Conservation (phyloP, 1,140 invertebrate species). For the Leptinotarsa undecemlineata region DNA sequence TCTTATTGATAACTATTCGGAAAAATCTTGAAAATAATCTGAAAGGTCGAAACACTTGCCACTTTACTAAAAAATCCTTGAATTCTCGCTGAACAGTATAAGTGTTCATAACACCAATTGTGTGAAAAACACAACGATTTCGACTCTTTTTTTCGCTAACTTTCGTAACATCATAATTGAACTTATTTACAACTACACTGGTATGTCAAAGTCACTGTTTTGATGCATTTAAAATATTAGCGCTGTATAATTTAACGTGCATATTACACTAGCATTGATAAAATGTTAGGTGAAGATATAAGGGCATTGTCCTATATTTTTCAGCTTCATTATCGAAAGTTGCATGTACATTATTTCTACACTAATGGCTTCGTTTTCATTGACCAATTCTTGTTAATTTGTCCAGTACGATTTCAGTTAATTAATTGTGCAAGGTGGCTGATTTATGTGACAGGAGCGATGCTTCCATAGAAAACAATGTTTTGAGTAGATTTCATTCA, state of each 20-base stretch:
- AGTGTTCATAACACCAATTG: neutral
- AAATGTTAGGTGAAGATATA: constrained; percentile 1
- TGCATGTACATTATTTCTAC: neutral
- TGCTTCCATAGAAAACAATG: too few species aligned
- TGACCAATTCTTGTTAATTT: neutral
- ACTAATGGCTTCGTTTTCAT: neutral
- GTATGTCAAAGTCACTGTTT: neutral
- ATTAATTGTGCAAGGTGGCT: neutral
- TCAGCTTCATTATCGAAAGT: constrained; percentile 5
- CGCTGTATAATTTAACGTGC: neutral
- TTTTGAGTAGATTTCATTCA: too few species aligned
- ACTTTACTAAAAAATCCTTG: too few species aligned
- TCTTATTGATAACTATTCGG: too few species aligned
- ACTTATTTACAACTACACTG: neutral
- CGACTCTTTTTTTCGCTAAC: neutral
- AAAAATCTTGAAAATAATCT: too few species aligned
- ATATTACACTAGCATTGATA: neutral
- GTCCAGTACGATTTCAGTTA: neutral
- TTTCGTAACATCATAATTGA: neutral
- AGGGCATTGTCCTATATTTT: constrained; percentile 1
- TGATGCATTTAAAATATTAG: neutral
- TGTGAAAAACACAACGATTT: neutral
- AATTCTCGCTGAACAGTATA: too few species aligned
- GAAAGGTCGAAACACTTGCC: too few species aligned
- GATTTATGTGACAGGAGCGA: too few species aligned